Percentiles rank a stretch among this genome's conserved stretches.
phyloP scores from a whole-genome alignment of 2,113 vertebrate genomes.

The Salvelinus namaycush region DNA sequence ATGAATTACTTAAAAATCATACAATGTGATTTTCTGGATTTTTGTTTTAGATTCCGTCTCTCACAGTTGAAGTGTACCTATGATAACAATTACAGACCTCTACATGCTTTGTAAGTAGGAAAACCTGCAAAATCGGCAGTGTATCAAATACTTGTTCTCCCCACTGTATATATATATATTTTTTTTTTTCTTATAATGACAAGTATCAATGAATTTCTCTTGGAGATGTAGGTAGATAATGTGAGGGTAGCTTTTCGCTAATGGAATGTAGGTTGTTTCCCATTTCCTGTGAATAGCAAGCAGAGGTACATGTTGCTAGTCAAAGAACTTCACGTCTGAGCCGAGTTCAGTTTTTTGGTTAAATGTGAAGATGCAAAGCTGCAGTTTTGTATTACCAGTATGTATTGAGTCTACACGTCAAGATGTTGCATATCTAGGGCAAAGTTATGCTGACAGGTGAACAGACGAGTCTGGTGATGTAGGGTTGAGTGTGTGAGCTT shows the following conservation, averaged over 20 bases:
- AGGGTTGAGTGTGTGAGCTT: slow-evolving; percentile 27
- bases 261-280: slow-evolving; percentile 3
- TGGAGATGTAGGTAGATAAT: neutral
- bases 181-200: neutral
- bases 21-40: too few species aligned
- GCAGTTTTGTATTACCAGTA: slow-evolving; percentile 58
- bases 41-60: too few species aligned
- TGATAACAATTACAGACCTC: too few species aligned
- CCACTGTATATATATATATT: neutral
- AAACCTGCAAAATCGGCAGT: too few species aligned
- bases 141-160: too few species aligned
- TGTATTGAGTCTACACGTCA: slow-evolving; percentile 47
- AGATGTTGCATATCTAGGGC: slow-evolving; percentile 56
- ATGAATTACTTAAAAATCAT: too few species aligned
- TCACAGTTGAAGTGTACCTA: too few species aligned
- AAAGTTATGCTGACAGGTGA: slow-evolving; percentile 50
- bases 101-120: too few species aligned
- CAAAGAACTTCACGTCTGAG: neutral
- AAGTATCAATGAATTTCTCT: neutral
- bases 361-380: slow-evolving; percentile 61
- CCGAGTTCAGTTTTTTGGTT: slow-evolving; percentile 1
- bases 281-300: slow-evolving; percentile 23
- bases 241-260: slow-evolving; percentile 12
- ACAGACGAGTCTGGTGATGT: slow-evolving; percentile 14
- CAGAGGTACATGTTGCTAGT: slow-evolving; percentile 39